Conservation (phyloP, 1,140 invertebrate species). For the Ostrea denselamellosa region DNA sequence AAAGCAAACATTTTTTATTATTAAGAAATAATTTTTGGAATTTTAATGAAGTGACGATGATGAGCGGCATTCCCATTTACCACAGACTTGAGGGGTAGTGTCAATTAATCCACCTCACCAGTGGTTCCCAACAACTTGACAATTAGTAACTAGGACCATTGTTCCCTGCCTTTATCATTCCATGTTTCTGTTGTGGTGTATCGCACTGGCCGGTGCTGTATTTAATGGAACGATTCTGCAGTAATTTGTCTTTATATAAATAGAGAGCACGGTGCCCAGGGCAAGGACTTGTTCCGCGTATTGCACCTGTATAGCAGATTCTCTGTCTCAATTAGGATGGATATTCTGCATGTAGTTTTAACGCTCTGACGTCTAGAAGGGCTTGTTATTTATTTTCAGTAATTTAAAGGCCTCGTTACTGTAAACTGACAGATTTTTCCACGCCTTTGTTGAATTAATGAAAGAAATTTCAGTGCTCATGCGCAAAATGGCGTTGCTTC, state of each 20-base stretch:
- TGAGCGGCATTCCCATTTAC: constrained; percentile 23
- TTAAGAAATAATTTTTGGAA: constrained; percentile 1
- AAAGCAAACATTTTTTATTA: not conserved
- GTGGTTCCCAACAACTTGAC: not conserved
- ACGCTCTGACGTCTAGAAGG: not conserved
- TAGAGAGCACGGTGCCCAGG: constrained; percentile 4
- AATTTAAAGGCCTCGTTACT: not conserved
- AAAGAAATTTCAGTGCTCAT: not conserved
- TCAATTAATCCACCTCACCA: constrained; percentile 13
- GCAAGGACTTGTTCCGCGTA: constrained; percentile 29
- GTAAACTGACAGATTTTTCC: constrained; percentile 5
- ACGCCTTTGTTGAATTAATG: not conserved
- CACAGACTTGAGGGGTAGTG: constrained; percentile 11
- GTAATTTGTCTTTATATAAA: constrained; percentile 38
- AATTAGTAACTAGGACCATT: constrained; percentile 23
- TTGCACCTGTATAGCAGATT: constrained; percentile 11
- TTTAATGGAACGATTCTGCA: constrained; percentile 38
- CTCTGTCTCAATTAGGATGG: not conserved
- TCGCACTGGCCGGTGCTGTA: constrained; percentile 6
- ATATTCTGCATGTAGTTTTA: not conserved
- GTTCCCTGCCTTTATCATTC: constrained; percentile 1
- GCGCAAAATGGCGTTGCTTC: constrained; percentile 11
- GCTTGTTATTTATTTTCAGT: not conserved
- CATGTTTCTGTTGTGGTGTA: constrained; percentile 24
- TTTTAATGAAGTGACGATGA: constrained; percentile 29